Evolutionary conservation across 2,113 vertebrate species (phyloP), one percentile per base, ranked within the genome.

Genomic region (Phocoena phocoena): DNA sequence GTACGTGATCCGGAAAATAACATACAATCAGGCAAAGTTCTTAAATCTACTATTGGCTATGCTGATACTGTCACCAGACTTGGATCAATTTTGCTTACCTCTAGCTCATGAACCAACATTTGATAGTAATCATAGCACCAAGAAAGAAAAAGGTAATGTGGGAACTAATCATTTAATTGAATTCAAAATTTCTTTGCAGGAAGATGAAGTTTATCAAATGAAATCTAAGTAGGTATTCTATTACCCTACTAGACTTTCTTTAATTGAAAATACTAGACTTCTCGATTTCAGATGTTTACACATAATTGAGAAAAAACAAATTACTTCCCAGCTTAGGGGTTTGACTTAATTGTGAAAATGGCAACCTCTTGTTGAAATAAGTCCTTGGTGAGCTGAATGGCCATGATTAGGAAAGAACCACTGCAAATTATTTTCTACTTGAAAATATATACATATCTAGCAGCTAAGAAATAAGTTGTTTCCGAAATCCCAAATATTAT

Each of bases 301-400:
- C 41, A 3, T 18, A 84, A 79, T n/a, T 26, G n/a, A 73, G 38
- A 18, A 60, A 83, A 55, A 73, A 7, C 1, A 80, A 83, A 81
- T 65, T 95, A 3, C 8, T 58, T 58, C 4, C 67, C 8, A 76
- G 6, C 10, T 63, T n/a, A 41, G 14, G 12, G 63, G 12, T 88
- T 88, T 68, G 23, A 63, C 25, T 67, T 80, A 80, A 76, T 79
- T 84, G 26, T 88, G 41, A 79, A 92, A 96, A 79, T 53, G 21
- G 28, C 58, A 96, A 38, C 31, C 21, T 84, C n/a, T 76, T 95
- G 13, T 11, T 96, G 47, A 93, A 90, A 77, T 90, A 55, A 77
- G 10, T 86, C 67, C 11, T 65, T 47, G 28, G 33, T 88, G 63
- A 88, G 33, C 23, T 88, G 81, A 74, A 60, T 44, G 28, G 7